These are phyloP conservation scores for Platysteira castanea DNA, from an alignment of 2,113 vertebrate species.

Conservation along the genomic window DNA sequence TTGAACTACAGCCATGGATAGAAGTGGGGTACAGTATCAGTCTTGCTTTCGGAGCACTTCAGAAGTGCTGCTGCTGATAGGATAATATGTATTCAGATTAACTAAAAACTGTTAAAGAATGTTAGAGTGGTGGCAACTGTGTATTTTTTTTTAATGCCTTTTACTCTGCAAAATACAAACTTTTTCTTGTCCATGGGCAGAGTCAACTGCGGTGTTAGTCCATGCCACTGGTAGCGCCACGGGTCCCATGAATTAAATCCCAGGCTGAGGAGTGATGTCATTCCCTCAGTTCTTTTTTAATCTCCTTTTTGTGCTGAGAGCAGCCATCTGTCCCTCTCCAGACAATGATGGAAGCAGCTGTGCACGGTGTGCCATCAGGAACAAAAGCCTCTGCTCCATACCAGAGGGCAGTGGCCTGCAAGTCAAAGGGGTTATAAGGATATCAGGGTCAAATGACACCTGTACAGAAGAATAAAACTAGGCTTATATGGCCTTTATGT, in stretches of 20 bases:
- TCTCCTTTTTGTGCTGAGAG: slow-evolving; percentile 33
- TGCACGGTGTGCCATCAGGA: not conserved
- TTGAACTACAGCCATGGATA: not conserved
- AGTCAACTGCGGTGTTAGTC: not conserved
- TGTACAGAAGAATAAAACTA: not conserved
- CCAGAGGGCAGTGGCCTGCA: not conserved
- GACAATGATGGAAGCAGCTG: slow-evolving; percentile 41
- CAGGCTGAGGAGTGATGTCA: not conserved
- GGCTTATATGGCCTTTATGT: not conserved
- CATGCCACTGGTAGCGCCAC: not conserved
- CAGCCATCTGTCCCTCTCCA: slow-evolving; percentile 58
- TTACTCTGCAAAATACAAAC: not conserved
- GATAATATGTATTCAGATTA: not conserved
- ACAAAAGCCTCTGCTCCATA: slow-evolving; percentile 13
- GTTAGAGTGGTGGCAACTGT: not conserved
- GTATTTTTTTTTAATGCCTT: not conserved
- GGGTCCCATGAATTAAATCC: not conserved
- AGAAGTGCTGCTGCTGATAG: not conserved
- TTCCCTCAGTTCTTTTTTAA: not conserved
- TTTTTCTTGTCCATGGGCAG: accelerated
- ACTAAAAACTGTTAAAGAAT: not conserved
- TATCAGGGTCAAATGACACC: slow-evolving; percentile 29
- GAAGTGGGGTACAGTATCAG: not conserved
- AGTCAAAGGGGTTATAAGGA: not conserved
- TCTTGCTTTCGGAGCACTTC: not conserved